Conservation (phyloP, 2,888 invertebrate species). For the Caenorhabditis virilis region DNA sequence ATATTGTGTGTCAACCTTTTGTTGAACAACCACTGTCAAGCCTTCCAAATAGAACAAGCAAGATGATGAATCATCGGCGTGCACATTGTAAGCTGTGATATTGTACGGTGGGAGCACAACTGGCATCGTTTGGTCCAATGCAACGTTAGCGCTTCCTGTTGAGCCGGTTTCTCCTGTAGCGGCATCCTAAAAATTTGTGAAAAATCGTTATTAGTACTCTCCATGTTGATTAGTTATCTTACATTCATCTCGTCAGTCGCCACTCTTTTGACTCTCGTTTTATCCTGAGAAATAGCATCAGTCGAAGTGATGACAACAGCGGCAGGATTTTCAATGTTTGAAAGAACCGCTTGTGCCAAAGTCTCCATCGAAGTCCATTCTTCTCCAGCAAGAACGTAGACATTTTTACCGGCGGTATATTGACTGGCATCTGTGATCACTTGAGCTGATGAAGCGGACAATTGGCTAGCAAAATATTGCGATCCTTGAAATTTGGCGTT, state of each 20-base stretch:
- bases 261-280: slow-evolving; percentile 51
- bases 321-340: slow-evolving; percentile 35
- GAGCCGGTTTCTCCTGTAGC: background rate
- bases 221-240: background rate
- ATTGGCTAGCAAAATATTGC: slow-evolving; percentile 31
- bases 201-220: background rate
- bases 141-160: background rate
- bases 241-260: slow-evolving; percentile 24
- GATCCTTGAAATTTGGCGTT: slow-evolving; percentile 36
- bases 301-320: slow-evolving; percentile 41
- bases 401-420: slow-evolving; percentile 27
- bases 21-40: slow-evolving; percentile 39
- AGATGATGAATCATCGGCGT: background rate
- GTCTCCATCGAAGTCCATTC: slow-evolving; percentile 46
- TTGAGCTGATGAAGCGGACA: slow-evolving; percentile 18
- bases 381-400: slow-evolving; percentile 49
- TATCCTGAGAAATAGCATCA: slow-evolving; percentile 38
- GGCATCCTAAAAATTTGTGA: slow-evolving; percentile 1
- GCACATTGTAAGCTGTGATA: background rate
- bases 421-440: slow-evolving; percentile 32
- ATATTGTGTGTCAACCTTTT: slow-evolving; percentile 6
- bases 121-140: slow-evolving; percentile 15
- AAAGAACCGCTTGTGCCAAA: slow-evolving; percentile 36
- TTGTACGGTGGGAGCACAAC: slow-evolving; percentile 43
- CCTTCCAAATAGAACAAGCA: slow-evolving; percentile 57